phyloP scores from a whole-genome alignment of 2,888 invertebrate species.

The Yponomeuta plumbellus region DNA sequence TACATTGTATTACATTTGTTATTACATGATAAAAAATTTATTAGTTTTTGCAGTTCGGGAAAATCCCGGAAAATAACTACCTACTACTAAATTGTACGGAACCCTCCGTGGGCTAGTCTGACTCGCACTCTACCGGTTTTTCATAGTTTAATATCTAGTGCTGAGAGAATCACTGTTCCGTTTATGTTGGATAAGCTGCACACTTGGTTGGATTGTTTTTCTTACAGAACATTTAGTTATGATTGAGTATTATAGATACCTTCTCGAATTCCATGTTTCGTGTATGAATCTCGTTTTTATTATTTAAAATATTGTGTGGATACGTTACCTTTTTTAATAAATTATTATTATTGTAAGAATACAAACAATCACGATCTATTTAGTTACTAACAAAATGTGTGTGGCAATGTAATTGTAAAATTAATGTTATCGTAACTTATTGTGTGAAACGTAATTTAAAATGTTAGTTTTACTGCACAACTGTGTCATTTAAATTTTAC shows the following conservation, averaged over 20 bases:
- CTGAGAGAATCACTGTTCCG: no score
- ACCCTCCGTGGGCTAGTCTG: no score
- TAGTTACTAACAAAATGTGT: background rate
- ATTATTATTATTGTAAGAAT: slow-evolving; percentile 5
- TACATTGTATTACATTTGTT: no score
- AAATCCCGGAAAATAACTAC: no score
- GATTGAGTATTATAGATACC: background rate
- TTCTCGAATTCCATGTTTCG: background rate
- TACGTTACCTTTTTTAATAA: slow-evolving; percentile 5
- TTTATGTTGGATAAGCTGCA: no score
- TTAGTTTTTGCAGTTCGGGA: no score
- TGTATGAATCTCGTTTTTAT: background rate
- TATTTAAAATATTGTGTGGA: background rate
- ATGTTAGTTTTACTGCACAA: background rate
- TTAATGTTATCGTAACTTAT: background rate
- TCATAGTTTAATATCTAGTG: no score
- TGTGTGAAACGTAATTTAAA: background rate
- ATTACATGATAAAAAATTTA: no score
- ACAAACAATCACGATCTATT: background rate
- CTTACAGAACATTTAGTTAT: no score
- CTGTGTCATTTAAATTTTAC: background rate
- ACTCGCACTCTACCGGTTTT: no score
- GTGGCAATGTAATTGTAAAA: background rate
- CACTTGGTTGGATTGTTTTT: no score
- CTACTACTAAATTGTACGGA: no score